These are phyloP conservation scores for Psammodynastes pulverulentus DNA, from an alignment of 2,113 vertebrate species.

Conservation along the genomic window DNA sequence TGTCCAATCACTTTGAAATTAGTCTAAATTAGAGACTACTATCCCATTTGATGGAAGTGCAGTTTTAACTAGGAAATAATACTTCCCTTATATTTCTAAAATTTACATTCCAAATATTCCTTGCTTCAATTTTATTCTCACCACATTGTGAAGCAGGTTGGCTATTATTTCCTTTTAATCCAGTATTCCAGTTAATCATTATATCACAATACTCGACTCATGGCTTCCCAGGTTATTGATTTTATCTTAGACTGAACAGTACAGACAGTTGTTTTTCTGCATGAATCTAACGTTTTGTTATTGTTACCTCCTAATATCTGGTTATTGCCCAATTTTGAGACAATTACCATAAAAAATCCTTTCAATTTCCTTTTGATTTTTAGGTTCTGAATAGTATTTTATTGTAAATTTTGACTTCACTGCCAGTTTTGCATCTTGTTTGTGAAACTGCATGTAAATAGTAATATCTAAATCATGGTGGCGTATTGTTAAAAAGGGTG, in stretches of 20 bases:
- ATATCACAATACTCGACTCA: neutral
- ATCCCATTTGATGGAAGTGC: neutral
- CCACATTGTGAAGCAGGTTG: neutral
- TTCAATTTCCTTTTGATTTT: neutral
- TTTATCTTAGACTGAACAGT: neutral
- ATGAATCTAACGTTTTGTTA: neutral
- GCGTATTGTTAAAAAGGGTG: neutral
- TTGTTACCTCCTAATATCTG: neutral
- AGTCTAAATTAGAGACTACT: neutral
- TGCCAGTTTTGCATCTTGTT: neutral
- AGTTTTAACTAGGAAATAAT: neutral
- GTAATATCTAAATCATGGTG: neutral
- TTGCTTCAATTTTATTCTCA: neutral
- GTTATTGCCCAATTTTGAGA: neutral
- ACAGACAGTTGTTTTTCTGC: neutral
- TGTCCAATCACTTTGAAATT: neutral
- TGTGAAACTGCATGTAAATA: neutral
- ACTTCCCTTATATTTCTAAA: neutral
- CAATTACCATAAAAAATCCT: neutral
- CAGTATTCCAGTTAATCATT: neutral
- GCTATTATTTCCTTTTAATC: neutral
- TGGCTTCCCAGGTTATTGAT: neutral
- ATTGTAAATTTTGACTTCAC: neutral
- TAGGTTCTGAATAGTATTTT: neutral
- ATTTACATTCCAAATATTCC: neutral